Base-by-base conservation (phyloP, 2,888 invertebrate species). In the Sacculina carcini region DNA sequence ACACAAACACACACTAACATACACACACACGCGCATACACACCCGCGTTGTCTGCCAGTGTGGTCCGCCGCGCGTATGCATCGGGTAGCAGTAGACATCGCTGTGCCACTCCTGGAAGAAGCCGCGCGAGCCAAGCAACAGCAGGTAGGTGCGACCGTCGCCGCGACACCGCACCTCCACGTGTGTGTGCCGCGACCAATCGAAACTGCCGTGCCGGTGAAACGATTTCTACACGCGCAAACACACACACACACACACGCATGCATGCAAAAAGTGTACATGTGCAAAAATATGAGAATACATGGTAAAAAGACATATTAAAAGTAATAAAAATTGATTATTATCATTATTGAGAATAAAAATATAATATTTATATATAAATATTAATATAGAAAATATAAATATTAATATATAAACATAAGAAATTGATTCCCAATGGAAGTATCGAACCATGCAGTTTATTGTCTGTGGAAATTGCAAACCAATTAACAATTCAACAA, bases 1-100 rank as follows among this genome's bases (percentile, higher is more conserved):
- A 50, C 49, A 10, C 14, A 21, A n/a, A n/a, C n/a, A n/a, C n/a
- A n/a, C n/a, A n/a, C n/a, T n/a, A 31, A 7, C n/a, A 26, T 21
- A 23, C 36, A 28, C 19, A n/a, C 12, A 42, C 1, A 49, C 16
- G 32, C n/a, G 16, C 19, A 2, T 49, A 44, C 56, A 61, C 66
- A 84, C 84, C 73, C 78, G 84, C 26, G 79, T 75, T 55, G 76
- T 68, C 69, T 98, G 96, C 98, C 98, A 98, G 64, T 98, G 94
- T 0, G 98, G 98, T 0, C 96, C 94, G 36, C 98, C 98, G 66
- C 92, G 75, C 0, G 98, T 98, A 63, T 77, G 86, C 5, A 98
- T 67, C 0, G 79, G 75, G 65, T 79, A 94, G 60, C 79, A 76
- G 64, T 79, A 87, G 16, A 80, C 72, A 65, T 92, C 87, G 63